Evolutionary conservation across 1,140 invertebrate species (phyloP), one percentile per base, ranked within the genome.

Genomic region (Littorina saxatilis): DNA sequence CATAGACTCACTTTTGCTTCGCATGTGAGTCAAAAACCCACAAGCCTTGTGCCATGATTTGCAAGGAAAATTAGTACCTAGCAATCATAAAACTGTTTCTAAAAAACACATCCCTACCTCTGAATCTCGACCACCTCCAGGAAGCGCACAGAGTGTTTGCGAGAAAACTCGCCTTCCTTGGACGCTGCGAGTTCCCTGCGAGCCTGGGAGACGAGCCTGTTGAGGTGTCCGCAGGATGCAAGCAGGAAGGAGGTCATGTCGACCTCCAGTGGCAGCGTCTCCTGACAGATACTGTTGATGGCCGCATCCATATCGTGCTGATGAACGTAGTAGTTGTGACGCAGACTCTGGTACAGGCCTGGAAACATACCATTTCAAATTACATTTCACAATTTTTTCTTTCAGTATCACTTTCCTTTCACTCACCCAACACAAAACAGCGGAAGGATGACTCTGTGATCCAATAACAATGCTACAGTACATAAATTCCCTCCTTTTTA

Each of bases 211-310:
- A 88, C 84, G 2, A 90, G 61, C 55, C 84, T 82, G 68, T 89
- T 87, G 2, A 91, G 79, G 80, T 92, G 91, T 13, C 87, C 83
- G 83, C 92, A 92, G 35, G 87, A 87, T 9, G 88, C 93, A 87
- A 93, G 92, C 4, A 95, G 89, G 90, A 95, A 96, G 83, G 95
- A 93, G 1, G 95, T 96, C 35, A 96, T 95, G 88, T 96, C 95
- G 80, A 96, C 94, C 88, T 96, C 95, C 47, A 95, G 92, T 1
- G 95, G 90, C 29, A 93, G 92, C 5, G 86, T 86, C 92, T 96
- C 95, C 83, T 95, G 94, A 88, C 96, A 96, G 84, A 96, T 94
- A 70, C 89, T 90, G 87, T 95, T 94, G 50, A 96, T 94, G n/a
- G 95, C 95, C 29, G 94, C 93, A 83, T 96, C 94, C 86, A 96